Base-by-base conservation (phyloP, 2,888 invertebrate genomes). In the Dusona sp. region DNA sequence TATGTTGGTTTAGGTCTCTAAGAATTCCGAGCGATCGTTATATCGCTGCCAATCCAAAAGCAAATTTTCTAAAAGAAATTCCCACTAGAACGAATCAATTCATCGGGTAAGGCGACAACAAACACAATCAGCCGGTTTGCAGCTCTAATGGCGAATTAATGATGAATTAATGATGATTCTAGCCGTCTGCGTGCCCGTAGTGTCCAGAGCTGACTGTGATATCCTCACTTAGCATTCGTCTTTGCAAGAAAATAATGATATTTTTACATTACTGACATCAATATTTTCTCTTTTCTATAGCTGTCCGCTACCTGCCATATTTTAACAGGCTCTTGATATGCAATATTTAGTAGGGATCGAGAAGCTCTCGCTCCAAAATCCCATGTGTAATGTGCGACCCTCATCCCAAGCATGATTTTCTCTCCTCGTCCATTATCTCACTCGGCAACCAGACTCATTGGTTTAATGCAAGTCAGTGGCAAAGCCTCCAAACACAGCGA, bases 121-220 rank as follows among this genome's bases (percentile, higher is more conserved):
- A 72, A 78, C 54, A 25, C 64, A 36, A 72, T 70, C 48, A 65
- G 70, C 74, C 79, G 79, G 79, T 73, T 75, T 33, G 19, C 3
- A 25, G 64, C 78, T 74, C 73, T 73, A 72, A 79, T 78, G 85
- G 88, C 88, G 42, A 61, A 61, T 89, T 81, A 72, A 64, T 79
- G 86, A 84, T 80, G 84, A 33, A 86, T 88, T 89, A 90, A 82
- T 89, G 88, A 91, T 91, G 90, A 57, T 87, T 88, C 88, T 88
- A 89, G 87, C 85, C 79, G 64, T 84, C 6, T 68, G n/a, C n/a
- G n/a, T 42, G 51, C 16, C 13, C n/a, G 25, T 19, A 3, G 48
- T 25, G 13, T 48, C 1, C 22, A 70, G 13, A 33, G 29, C 16
- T 29, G 61, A 29, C 29, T 16, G 29, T 16, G 29, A 61, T 61